Conservation (phyloP, 2,797 vertebrate species). For the Mionectes olivaceus region DNA sequence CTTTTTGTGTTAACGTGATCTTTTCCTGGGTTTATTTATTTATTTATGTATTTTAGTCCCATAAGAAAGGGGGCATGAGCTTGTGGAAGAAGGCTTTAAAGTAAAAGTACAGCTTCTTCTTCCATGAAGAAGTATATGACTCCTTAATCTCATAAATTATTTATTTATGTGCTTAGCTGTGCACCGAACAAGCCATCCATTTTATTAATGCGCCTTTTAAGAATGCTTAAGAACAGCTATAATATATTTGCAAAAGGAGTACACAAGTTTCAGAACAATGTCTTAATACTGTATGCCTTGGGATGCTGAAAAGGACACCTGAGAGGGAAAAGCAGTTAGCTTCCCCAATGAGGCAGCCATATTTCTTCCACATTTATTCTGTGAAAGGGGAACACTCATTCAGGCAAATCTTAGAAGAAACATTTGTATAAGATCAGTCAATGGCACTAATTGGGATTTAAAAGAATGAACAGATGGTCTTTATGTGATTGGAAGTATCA, state of each 20-base stretch:
- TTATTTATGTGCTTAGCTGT: background rate
- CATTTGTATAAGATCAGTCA: conserved; percentile 68
- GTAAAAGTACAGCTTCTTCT: background rate
- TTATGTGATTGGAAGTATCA: conserved; percentile 72
- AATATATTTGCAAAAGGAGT: background rate
- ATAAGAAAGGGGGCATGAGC: background rate
- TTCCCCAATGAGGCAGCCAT: background rate
- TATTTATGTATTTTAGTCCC: background rate
- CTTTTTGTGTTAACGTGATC: background rate
- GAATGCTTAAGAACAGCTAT: background rate
- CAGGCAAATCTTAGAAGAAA: background rate
- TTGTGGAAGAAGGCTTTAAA: background rate
- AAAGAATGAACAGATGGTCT: conserved; percentile 82
- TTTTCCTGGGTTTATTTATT: background rate
- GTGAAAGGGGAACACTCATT: background rate
- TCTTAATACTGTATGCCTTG: background rate
- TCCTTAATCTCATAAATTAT: background rate
- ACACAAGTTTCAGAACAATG: background rate
- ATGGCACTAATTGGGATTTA: conserved; percentile 77
- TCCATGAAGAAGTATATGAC: background rate
- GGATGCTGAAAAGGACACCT: background rate
- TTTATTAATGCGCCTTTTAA: conserved; percentile 11
- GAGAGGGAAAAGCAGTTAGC: background rate
- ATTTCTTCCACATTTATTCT: conserved; percentile 27
- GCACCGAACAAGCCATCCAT: background rate